Conservation (phyloP, 2,113 vertebrate species). For the Heteronetta atricapilla region DNA sequence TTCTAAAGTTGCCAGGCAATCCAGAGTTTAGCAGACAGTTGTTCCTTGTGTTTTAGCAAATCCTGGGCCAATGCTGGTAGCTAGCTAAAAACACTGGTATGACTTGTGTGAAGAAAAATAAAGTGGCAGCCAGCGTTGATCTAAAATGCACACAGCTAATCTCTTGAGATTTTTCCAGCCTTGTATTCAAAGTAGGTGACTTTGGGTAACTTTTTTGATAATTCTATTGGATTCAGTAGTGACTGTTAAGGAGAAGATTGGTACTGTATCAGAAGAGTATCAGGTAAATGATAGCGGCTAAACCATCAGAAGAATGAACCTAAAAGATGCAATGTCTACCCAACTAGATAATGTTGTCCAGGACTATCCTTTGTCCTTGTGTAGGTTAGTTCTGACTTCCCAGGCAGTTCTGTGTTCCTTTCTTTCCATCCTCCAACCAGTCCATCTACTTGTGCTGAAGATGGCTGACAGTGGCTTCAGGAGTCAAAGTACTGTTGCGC, state of each 20-base stretch:
- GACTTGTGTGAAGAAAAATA: background rate
- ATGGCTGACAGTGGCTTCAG: background rate
- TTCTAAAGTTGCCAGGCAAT: background rate
- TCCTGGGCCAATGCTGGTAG: background rate
- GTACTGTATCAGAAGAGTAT: background rate
- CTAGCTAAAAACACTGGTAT: background rate
- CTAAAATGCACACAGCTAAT: background rate
- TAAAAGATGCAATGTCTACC: background rate
- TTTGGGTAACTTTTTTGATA: background rate
- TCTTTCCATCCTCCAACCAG: background rate
- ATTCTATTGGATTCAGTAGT: background rate
- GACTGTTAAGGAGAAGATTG: background rate
- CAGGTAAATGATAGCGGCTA: background rate
- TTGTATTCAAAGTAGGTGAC: background rate
- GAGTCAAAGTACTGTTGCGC: background rate
- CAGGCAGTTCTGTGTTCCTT: background rate
- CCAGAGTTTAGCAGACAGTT: background rate
- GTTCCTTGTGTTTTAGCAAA: background rate
- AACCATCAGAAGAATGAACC: background rate
- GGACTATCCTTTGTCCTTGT: background rate
- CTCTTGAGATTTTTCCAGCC: background rate
- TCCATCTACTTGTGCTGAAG: background rate
- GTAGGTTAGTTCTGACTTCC: background rate
- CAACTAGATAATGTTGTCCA: too few species aligned
- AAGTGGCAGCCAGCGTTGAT: background rate